phyloP scores from a whole-genome alignment of 1,140 invertebrate genomes.

The Aricia agestis region DNA sequence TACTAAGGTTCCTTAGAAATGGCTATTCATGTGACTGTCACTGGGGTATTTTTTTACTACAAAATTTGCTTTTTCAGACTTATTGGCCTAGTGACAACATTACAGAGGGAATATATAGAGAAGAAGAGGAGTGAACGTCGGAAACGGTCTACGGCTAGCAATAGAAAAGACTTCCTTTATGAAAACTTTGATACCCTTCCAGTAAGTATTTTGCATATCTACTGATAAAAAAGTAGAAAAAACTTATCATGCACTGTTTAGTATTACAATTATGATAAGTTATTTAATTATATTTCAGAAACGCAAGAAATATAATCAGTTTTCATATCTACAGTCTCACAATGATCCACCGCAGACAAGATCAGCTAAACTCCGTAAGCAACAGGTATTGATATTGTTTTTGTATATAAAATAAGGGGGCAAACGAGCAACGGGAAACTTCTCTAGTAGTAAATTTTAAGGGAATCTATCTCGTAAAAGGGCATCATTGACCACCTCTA shows the following conservation, averaged over 20 bases:
- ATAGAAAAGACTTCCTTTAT: constrained; percentile 69
- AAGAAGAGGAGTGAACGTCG: constrained; percentile 66
- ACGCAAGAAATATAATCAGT: constrained; percentile 68
- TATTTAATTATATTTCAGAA: constrained; percentile 51
- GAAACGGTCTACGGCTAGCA: constrained; percentile 60
- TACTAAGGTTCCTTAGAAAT: no score
- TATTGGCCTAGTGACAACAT: constrained; percentile 59
- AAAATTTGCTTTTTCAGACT: constrained; percentile 38
- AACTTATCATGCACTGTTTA: no score
- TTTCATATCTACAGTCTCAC: constrained; percentile 67
- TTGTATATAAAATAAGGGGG: no score
- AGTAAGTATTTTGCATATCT: constrained; percentile 40
- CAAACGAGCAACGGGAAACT: no score
- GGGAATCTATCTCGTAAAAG: no score
- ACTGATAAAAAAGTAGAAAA: not conserved
- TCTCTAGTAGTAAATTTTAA: no score
- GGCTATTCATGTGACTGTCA: no score
- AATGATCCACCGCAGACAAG: constrained; percentile 70
- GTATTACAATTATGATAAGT: no score
- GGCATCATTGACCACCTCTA: no score
- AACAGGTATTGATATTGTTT: constrained; percentile 43
- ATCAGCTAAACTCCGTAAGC: constrained; percentile 63
- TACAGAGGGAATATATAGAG: constrained; percentile 60
- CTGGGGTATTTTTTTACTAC: no score
- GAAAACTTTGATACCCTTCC: constrained; percentile 66